Base-by-base conservation (phyloP, 2,797 vertebrate species). In the Podargus strigoides region DNA sequence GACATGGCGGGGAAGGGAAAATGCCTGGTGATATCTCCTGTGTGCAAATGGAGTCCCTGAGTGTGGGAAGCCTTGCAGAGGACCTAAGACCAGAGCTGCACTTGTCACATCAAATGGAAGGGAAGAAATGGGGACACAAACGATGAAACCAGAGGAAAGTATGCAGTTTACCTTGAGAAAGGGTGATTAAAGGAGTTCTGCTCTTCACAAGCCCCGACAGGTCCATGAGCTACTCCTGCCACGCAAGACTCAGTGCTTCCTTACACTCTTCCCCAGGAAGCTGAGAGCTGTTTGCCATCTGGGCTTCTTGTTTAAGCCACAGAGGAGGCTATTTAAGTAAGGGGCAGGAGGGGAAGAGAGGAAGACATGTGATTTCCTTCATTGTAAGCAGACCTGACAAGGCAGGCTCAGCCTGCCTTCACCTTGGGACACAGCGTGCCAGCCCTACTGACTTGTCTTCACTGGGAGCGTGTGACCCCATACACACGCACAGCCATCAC, bases 381-480 rank as follows among this genome's bases (percentile, higher is more conserved):
- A 7, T 66, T 84, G 28, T 80, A 73, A 80, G 73, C 37, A 89
- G 90, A 77, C 27, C 19, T 46, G 58, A 39, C 4, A 76, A 30
- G 20, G 7, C 3, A 1, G 32, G 20, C 50, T 73, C 27, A 80
- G 37, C 11, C 46, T 85, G 41, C 36, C 32, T 55, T 53, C 20
- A 81, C 42, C 24, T 47, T 37, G 59, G 56, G 28, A n/a, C 18
- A 10, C 32, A 87, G n/a, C 28, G 55, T 89, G 70, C 26, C 69
- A 77, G 27, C 19, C 24, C 23, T 24, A 2, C 6, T 67, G 32
- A 34, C 6, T 0, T 72, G 30, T 50, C 66, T 76, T 90, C 70
- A 14, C 26, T 1, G 16, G 21, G 28, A 82, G 19, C 0, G 0
- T 44, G 30, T 0, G 1, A 24, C 41, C 23, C 34, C 52, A 18